phyloP scores from a whole-genome alignment of 2,797 vertebrate genomes.

The Psittacula derbiana region DNA sequence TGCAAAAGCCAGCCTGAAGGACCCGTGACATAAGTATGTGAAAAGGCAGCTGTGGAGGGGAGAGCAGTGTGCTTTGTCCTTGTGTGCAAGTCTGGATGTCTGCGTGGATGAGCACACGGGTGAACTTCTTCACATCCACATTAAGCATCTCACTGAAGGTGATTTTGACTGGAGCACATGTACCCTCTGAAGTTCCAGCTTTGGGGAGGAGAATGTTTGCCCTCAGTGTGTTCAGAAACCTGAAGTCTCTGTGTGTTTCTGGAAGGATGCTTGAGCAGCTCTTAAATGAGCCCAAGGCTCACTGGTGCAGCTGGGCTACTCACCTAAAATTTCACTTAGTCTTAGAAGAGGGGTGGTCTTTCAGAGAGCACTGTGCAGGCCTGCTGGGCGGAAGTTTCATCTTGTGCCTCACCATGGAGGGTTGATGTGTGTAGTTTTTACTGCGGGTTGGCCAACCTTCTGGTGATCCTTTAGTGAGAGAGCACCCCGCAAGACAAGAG shows the following conservation, averaged over 20 bases:
- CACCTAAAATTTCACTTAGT: neutral
- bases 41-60: neutral
- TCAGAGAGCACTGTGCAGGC: neutral
- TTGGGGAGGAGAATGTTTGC: neutral
- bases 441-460: neutral
- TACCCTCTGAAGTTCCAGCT: neutral
- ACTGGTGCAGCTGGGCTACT: neutral
- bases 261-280: neutral
- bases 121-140: neutral
- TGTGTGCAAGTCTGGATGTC: neutral
- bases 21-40: accelerated
- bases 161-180: neutral
- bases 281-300: neutral
- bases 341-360: neutral
- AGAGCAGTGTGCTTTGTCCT: neutral
- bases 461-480: neutral
- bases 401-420: neutral
- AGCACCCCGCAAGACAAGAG: accelerated
- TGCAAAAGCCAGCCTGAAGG: neutral
- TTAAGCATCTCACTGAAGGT: neutral
- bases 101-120: accelerated
- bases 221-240: neutral
- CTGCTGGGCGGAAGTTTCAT: neutral
- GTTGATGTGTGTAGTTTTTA: neutral
- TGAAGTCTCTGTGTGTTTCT: neutral